phyloP scores from a whole-genome alignment of 2,113 vertebrate species.

The Oryzias woworae region DNA sequence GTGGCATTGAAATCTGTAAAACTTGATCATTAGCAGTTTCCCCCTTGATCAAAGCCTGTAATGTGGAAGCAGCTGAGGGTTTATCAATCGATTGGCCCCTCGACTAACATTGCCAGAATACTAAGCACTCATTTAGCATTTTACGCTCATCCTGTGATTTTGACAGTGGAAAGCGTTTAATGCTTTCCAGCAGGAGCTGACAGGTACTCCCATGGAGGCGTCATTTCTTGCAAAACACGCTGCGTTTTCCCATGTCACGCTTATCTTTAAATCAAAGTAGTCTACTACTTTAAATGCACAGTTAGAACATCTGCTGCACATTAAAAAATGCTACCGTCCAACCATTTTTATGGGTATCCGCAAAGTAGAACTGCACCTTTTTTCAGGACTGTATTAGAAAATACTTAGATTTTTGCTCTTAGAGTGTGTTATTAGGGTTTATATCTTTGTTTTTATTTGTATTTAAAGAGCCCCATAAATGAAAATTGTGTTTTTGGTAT shows the following conservation, averaged over 20 bases:
- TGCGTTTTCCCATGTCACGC: conserved; percentile 3
- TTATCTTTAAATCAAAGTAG: background rate
- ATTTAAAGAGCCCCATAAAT: too few species aligned
- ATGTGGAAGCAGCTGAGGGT: conserved; percentile 21
- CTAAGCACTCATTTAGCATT: conserved; percentile 25
- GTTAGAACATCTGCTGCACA: background rate
- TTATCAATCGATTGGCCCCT: conserved; percentile 50
- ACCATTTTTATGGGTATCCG: too few species aligned
- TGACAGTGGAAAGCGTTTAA: conserved; percentile 15
- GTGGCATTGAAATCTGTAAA: conserved; percentile 2
- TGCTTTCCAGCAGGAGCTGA: conserved; percentile 40
- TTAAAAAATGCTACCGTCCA: too few species aligned
- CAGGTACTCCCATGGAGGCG: conserved; percentile 33
- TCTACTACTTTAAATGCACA: conserved; percentile 3
- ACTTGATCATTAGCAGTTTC: conserved; percentile 37
- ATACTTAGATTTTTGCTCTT: too few species aligned
- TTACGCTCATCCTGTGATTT: conserved; percentile 1
- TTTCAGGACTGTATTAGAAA: too few species aligned
- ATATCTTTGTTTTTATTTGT: too few species aligned
- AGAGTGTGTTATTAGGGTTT: too few species aligned
- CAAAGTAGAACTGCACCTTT: too few species aligned
- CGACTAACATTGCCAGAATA: conserved; percentile 30
- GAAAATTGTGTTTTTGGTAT: too few species aligned
- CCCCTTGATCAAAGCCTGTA: conserved; percentile 10
- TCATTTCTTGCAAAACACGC: conserved; percentile 21